Evolutionary conservation across 2,888 invertebrate species (phyloP).

Genomic region (Macrosiphum euphorbiae): DNA sequence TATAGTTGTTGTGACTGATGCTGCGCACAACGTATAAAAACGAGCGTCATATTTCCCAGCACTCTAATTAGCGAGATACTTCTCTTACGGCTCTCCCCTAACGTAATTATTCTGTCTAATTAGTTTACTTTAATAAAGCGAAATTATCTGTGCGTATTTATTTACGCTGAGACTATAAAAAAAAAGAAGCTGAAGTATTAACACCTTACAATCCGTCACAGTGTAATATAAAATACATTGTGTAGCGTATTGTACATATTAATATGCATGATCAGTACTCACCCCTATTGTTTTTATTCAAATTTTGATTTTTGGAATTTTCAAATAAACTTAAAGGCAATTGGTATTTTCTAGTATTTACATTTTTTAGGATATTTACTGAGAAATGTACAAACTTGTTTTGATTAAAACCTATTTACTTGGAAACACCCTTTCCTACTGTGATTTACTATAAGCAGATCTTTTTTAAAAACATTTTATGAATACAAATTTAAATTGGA

Average conservation of each 20-base stretch:
- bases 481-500: neutral
- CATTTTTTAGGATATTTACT: too few relatives aligned
- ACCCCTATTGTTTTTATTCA: neutral
- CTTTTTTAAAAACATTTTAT: neutral
- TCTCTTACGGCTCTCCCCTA: neutral
- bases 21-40: neutral
- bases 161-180: neutral
- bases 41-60: neutral
- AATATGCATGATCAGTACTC: neutral
- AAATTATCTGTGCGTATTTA: neutral
- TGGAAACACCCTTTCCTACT: too few relatives aligned
- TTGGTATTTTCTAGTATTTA: neutral
- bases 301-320: neutral
- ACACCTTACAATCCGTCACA: neutral
- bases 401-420: too few relatives aligned
- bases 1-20: neutral
- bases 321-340: neutral
- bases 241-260: neutral
- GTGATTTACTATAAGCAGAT: too few relatives aligned
- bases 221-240: neutral
- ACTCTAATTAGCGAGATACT: neutral
- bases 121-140: neutral
- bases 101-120: constrained; percentile 1
- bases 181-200: neutral
- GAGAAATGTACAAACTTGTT: too few relatives aligned